Evolutionary conservation across 2,797 vertebrate species (phyloP).

Genomic region (Cuculus canorus): DNA sequence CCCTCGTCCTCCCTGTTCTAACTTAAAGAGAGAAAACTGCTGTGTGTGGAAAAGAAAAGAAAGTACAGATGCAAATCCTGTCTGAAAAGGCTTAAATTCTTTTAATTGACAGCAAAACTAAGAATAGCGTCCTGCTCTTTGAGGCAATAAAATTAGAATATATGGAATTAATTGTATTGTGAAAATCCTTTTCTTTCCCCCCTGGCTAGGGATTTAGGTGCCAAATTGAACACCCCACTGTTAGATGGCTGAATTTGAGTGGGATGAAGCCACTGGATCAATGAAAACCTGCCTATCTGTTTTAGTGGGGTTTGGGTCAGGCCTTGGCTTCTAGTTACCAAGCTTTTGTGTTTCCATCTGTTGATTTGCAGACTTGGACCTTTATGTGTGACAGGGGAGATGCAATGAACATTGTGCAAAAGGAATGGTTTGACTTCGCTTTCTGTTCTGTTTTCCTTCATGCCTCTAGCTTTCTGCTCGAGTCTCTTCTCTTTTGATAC

Average conservation of each 20-base stretch:
- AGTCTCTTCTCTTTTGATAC: not conserved
- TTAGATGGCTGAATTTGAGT: not conserved
- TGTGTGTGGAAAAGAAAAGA: not conserved
- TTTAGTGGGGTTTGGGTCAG: not conserved
- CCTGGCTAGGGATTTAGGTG: not conserved
- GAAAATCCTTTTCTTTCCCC: not conserved
- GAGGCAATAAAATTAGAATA: not conserved
- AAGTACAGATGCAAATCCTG: not conserved
- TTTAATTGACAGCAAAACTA: not conserved
- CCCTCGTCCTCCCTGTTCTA: not conserved
- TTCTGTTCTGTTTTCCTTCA: not conserved
- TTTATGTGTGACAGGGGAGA: not conserved
- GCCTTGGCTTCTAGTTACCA: not conserved
- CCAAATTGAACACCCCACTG: not conserved
- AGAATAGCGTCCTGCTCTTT: not conserved
- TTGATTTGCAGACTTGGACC: not conserved
- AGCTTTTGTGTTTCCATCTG: not conserved
- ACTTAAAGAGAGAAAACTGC: not conserved
- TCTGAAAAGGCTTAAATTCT: not conserved
- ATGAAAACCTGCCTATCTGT: not conserved
- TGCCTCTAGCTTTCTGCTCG: not conserved
- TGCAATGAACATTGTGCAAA: not conserved
- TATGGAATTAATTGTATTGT: not conserved
- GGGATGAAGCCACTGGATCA: not conserved
- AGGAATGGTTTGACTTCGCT: not conserved